Conservation (phyloP, 2,888 invertebrate genomes). For the Trimorus sp. region DNA sequence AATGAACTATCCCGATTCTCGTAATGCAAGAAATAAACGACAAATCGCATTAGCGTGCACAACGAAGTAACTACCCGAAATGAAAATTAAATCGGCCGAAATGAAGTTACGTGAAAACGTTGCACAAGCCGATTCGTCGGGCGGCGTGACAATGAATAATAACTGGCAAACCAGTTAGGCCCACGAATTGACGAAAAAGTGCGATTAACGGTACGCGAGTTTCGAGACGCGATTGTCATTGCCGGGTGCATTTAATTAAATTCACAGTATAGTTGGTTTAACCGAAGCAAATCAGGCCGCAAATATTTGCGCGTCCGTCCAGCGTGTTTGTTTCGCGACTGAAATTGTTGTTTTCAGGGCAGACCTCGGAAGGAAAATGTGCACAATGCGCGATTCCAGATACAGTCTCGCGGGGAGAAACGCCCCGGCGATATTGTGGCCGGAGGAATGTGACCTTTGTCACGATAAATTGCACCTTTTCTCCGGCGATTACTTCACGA, state of each 20-base stretch:
- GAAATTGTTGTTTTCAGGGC: slow-evolving; percentile 47
- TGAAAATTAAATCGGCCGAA: too few relatives aligned
- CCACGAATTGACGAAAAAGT: too few relatives aligned
- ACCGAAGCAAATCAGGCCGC: slow-evolving; percentile 35
- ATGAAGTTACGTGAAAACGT: too few relatives aligned
- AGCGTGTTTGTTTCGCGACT: slow-evolving; percentile 34
- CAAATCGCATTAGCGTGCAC: too few relatives aligned
- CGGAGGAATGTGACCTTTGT: slow-evolving; percentile 72
- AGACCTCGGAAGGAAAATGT: slow-evolving; percentile 38
- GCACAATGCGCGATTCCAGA: slow-evolving; percentile 37
- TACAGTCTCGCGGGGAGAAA: slow-evolving; percentile 39
- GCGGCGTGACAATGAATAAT: too few relatives aligned
- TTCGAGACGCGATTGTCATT: slow-evolving; percentile 24
- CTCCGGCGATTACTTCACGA: slow-evolving; percentile 61
- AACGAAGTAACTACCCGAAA: too few relatives aligned
- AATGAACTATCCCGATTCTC: too few relatives aligned
- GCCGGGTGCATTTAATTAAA: slow-evolving; percentile 45
- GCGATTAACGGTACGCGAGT: too few relatives aligned
- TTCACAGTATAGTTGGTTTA: slow-evolving; percentile 46
- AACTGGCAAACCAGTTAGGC: too few relatives aligned
- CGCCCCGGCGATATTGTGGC: slow-evolving; percentile 59
- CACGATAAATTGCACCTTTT: slow-evolving; percentile 74
- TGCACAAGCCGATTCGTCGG: too few relatives aligned
- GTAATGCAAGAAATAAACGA: too few relatives aligned
- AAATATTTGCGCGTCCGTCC: slow-evolving; percentile 42